A percentile compares a stretch with the other conserved stretches of the same genome.
These are phyloP conservation scores for Grus americana DNA, from an alignment of 2,113 vertebrate genomes.

Conservation along the genomic window DNA sequence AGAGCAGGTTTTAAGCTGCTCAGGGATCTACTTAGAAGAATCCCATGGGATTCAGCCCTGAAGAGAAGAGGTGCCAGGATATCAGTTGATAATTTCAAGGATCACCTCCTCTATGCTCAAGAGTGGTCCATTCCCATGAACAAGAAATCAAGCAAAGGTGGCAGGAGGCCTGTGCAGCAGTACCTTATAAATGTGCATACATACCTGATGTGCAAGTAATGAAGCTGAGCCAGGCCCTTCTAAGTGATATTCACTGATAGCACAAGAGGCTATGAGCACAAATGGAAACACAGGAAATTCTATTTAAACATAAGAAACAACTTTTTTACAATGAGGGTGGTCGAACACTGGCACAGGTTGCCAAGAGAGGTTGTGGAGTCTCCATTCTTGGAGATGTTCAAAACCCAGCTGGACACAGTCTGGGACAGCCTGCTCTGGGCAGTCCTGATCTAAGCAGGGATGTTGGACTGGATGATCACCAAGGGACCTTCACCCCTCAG, in stretches of 20 bases:
- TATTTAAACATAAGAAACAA: not conserved
- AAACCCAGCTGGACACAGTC: not conserved
- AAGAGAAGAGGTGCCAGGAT: not conserved
- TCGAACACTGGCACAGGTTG: not conserved
- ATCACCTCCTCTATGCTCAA: not conserved
- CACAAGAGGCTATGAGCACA: not conserved
- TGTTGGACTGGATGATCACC: not conserved
- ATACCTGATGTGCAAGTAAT: not conserved
- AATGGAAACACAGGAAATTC: not conserved
- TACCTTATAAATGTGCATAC: rapidly evolving
- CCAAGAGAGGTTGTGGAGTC: not conserved
- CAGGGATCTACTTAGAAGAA: not conserved
- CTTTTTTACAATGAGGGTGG: not conserved
- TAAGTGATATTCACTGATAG: not conserved
- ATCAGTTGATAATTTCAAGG: not conserved
- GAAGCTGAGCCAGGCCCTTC: not conserved
- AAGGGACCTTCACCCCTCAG: not conserved
- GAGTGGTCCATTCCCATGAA: not conserved
- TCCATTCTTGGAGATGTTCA: not conserved
- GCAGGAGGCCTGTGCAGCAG: not conserved
- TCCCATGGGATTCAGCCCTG: not conserved
- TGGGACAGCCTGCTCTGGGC: not conserved
- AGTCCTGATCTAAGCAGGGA: not conserved
- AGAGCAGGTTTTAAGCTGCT: not conserved
- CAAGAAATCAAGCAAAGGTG: not conserved